A percentile compares a stretch with the other conserved stretches of the same genome.
Evolutionary conservation across 2,888 invertebrate species (phyloP).

Genomic region (Salpingus planirostris): DNA sequence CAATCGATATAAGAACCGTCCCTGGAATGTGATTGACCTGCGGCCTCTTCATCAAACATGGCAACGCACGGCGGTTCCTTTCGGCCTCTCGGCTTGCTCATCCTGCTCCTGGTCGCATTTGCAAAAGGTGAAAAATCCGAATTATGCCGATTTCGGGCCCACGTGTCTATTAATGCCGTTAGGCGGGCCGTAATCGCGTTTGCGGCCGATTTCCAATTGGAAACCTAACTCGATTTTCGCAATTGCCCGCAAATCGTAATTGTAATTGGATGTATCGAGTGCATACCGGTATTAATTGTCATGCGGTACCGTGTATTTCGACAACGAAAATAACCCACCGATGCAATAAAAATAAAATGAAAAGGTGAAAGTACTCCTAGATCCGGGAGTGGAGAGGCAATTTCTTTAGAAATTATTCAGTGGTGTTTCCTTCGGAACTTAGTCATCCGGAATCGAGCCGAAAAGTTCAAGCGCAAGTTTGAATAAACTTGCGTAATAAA

Average conservation of each 20-base stretch:
- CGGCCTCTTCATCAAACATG: conserved; percentile 27
- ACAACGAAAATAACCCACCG: conserved; percentile 4
- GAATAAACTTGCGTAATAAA: conserved; percentile 5
- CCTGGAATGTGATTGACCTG: conserved; percentile 28
- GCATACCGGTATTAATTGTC: conserved; percentile 1
- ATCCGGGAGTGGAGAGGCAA: too few relatives aligned
- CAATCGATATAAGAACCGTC: conserved; percentile 19
- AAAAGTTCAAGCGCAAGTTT: conserved; percentile 9
- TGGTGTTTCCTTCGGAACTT: too few relatives aligned
- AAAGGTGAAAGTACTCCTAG: too few relatives aligned
- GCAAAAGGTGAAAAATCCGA: conserved; percentile 11
- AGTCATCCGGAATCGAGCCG: too few relatives aligned
- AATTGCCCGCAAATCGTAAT: conserved; percentile 1
- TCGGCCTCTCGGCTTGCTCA: conserved; percentile 13
- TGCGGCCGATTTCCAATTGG: neutral
- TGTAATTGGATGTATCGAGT: neutral
- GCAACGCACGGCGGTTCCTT: conserved; percentile 18
- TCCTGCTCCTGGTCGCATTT: conserved; percentile 10
- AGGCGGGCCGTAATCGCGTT: neutral
- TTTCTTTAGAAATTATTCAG: too few relatives aligned
- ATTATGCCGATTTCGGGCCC: conserved; percentile 4
- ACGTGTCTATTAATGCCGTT: conserved; percentile 6
- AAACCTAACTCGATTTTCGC: neutral
- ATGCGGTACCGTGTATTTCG: conserved; percentile 2
- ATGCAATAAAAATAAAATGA: conserved; percentile 1